Percentiles rank a stretch among this genome's conserved stretches.
These are phyloP conservation scores for Drosophila testacea DNA, from an alignment of 2,888 invertebrate genomes.

Conservation along the genomic window DNA sequence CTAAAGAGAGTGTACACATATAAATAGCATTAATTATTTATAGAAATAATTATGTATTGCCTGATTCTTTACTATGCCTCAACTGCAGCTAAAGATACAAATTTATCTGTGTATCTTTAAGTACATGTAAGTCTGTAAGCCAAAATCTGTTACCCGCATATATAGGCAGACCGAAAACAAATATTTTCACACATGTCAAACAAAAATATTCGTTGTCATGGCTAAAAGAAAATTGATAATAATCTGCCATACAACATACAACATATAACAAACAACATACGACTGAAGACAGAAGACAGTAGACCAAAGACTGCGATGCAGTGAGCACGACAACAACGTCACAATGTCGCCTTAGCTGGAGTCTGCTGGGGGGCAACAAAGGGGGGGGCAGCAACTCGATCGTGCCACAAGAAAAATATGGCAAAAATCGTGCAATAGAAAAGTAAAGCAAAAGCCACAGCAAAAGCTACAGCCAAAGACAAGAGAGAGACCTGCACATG, in stretches of 20 bases:
- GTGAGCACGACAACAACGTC: conserved; percentile 57
- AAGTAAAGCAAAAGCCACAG: conserved; percentile 56
- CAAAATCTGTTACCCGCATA: conserved; percentile 58
- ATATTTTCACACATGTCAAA: conserved; percentile 77
- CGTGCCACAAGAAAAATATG: conserved; percentile 74
- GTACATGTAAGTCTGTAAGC: conserved; percentile 8
- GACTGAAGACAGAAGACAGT: conserved; percentile 4
- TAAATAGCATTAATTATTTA: too few relatives aligned
- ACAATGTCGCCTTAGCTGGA: conserved; percentile 55
- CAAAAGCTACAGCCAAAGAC: neutral
- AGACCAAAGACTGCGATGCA: conserved; percentile 11
- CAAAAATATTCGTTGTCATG: conserved; percentile 74
- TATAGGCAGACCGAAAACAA: conserved; percentile 56
- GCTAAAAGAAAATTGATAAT: conserved; percentile 74
- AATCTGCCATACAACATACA: conserved; percentile 60
- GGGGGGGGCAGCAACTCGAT: conserved; percentile 49
- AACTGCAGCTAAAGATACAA: conserved; percentile 8
- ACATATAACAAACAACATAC: conserved; percentile 31
- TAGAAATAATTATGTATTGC: too few relatives aligned
- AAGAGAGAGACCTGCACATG: conserved; percentile 2
- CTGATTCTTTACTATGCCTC: neutral
- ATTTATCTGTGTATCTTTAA: conserved; percentile 2
- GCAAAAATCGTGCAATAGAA: conserved; percentile 78
- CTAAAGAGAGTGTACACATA: neutral
- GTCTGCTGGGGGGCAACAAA: conserved; percentile 1